phyloP scores from a whole-genome alignment of 2,113 vertebrate species.

The Silurus meridionalis region DNA sequence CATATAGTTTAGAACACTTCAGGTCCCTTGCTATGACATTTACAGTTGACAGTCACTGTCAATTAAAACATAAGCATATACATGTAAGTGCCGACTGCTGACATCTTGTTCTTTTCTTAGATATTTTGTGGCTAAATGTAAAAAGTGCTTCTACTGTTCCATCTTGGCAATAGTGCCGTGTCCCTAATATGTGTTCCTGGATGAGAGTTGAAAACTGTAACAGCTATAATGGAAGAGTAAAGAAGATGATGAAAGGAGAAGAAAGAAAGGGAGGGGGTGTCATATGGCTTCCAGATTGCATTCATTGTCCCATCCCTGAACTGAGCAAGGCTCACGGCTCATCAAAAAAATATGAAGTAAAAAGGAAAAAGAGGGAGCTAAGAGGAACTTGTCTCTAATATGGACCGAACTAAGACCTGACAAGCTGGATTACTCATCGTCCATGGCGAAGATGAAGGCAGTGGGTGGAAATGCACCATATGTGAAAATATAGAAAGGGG shows the following conservation, averaged over 20 bases:
- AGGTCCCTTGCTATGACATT: not conserved
- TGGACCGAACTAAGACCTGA: conserved; percentile 10
- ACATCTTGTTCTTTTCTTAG: conserved; percentile 56
- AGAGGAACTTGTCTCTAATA: conserved; percentile 17
- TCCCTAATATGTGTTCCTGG: conserved; percentile 61
- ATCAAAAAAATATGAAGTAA: conserved; percentile 19
- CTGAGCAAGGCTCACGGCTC: conserved; percentile 48
- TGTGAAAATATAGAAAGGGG: conserved; percentile 2
- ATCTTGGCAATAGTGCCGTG: conserved; percentile 57
- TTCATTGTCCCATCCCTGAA: conserved; percentile 60
- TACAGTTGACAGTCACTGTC: not conserved
- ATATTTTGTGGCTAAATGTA: conserved; percentile 8
- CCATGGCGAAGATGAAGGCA: conserved; percentile 20
- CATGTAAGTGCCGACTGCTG: conserved; percentile 59
- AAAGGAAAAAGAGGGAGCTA: conserved; percentile 23
- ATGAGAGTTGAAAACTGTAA: conserved; percentile 46
- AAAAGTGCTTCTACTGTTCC: conserved; percentile 44
- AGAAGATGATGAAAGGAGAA: conserved; percentile 30
- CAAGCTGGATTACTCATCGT: conserved; percentile 2
- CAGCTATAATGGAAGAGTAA: conserved; percentile 11
- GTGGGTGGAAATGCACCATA: not conserved
- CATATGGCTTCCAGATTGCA: conserved; percentile 66
- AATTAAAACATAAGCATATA: not conserved
- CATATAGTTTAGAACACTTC: not conserved
- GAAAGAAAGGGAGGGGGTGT: conserved; percentile 40